Evolutionary conservation across 2,113 vertebrate species (phyloP).

Genomic region (Calonectris borealis): DNA sequence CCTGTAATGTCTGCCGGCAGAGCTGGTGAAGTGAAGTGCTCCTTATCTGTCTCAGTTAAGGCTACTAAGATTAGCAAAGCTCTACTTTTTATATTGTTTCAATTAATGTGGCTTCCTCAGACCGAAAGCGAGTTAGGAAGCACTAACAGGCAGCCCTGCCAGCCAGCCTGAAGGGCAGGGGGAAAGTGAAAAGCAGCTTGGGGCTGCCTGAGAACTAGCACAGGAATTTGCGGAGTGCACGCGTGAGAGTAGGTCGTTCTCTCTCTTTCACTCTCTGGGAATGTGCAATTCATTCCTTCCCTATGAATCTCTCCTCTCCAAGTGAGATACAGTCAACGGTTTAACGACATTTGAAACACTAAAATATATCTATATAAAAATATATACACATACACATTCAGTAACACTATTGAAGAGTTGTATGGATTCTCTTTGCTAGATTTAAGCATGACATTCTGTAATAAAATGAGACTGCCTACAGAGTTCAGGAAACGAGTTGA

Average conservation of each 20-base stretch:
- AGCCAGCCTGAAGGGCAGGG: background rate
- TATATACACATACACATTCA: too few relatives aligned
- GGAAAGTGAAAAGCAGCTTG: background rate
- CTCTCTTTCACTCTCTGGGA: background rate
- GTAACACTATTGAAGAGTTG: too few relatives aligned
- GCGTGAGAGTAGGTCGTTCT: fast-evolving
- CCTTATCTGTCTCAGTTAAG: background rate
- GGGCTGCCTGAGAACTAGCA: background rate
- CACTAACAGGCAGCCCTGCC: background rate
- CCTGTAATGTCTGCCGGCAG: background rate
- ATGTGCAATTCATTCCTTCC: background rate
- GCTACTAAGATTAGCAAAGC: background rate
- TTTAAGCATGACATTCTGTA: too few relatives aligned
- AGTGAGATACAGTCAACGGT: too few relatives aligned
- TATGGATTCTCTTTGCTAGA: too few relatives aligned
- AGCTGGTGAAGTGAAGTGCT: background rate
- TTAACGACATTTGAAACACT: too few relatives aligned
- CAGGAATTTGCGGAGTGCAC: background rate
- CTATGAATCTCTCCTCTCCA: too few relatives aligned
- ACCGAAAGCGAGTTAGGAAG: background rate
- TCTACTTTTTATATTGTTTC: background rate
- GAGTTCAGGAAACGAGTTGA: too few relatives aligned
- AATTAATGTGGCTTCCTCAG: background rate
- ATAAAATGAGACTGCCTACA: too few relatives aligned
- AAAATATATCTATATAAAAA: too few relatives aligned